Conservation (phyloP, 2,888 invertebrate genomes). For the Ophion ventricosus region DNA sequence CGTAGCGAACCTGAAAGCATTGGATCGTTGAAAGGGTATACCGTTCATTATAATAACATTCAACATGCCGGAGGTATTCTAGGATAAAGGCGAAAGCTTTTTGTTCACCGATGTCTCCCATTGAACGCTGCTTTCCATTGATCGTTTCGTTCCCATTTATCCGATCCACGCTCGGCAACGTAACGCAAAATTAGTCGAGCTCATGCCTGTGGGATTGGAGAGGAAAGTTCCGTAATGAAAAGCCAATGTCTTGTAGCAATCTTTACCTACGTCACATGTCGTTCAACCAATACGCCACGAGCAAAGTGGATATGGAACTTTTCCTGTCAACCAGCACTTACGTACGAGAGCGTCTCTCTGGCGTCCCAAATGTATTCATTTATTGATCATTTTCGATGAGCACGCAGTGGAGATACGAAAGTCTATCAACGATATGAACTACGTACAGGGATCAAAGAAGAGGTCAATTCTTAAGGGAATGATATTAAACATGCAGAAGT, state of each 20-base stretch:
- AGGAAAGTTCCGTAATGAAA: not conserved
- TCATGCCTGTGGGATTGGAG: not conserved
- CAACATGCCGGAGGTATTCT: not conserved
- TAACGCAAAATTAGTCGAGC: not conserved
- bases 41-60: not conserved
- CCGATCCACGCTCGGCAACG: not conserved
- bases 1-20: not conserved
- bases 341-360: not conserved
- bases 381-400: slow-evolving; percentile 26
- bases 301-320: not conserved
- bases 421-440: not conserved
- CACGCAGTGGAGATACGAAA: not conserved
- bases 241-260: not conserved
- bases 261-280: not conserved
- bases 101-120: not conserved
- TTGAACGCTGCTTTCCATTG: not conserved
- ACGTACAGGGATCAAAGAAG: not conserved
- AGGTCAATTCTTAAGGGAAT: not conserved
- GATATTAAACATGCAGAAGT: slow-evolving; percentile 20
- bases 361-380: slow-evolving; percentile 24
- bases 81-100: not conserved
- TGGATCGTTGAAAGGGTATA: not conserved
- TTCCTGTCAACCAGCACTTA: not conserved
- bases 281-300: not conserved
- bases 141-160: not conserved